Evolutionary conservation across 2,888 invertebrate species (phyloP), one percentile per base, ranked within the genome.

Genomic region (Seira ritae): DNA sequence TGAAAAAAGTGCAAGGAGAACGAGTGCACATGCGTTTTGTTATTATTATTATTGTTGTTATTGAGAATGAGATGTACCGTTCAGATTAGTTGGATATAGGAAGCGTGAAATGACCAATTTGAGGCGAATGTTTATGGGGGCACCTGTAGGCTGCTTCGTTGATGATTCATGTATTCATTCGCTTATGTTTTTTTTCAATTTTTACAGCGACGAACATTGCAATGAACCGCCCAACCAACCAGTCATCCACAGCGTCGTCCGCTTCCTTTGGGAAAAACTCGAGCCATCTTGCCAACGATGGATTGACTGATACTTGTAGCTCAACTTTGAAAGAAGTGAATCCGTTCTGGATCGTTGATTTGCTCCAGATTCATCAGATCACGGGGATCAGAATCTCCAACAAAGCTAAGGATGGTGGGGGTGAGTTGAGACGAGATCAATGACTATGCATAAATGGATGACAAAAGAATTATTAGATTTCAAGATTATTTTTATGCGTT

Each of bases 341-440:
- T 22, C 97, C 97, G 0, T 97, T 97, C 96, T 97, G 97, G 97
- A 94, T 95, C 89, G 97, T 97, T 8, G 96, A 97, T 90, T 92
- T 97, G 67, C 92, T 97, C 55, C 92, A 95, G 80, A 94, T 96
- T 31, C 97, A 97, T 90, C 94, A 96, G 0, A 94, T 97, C 74
- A 94, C 95, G 90, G 96, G 96, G 55, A 95, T 97, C 60, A 92
- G 96, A 85, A 95, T 97, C 71, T 96, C 97, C 10, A 97, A 97
- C 0, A 93, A 95, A 90, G 95, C 95, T 42, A 62, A 66, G 46
- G 66, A 74, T 20, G 24, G 19, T 0, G 62, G 60, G 24, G 72
- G 72, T 72, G 22, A 10, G 31, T 31, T 55, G 55, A 55, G 19
- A 55, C 55, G 19, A 55, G 12, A 10, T 46, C 31, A 31, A 8